phyloP scores from a whole-genome alignment of 1,140 invertebrate species.

The Bilobella aurantiaca region DNA sequence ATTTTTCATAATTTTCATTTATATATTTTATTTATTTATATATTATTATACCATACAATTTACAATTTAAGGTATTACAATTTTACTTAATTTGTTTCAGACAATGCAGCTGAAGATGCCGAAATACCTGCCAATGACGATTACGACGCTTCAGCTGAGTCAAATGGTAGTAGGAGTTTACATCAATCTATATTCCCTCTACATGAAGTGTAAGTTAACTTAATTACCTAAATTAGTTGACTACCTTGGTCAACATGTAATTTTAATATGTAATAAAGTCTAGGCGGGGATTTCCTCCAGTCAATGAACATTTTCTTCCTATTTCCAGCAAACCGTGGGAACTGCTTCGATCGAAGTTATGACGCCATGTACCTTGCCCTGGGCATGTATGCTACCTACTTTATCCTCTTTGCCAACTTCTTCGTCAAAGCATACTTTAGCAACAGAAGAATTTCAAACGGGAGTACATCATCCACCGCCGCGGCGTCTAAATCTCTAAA shows the following conservation, averaged over 20 bases:
- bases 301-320: neutral
- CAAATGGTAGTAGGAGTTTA: conserved; percentile 44
- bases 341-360: conserved; percentile 70
- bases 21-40: too few relatives aligned
- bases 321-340: conserved; percentile 45
- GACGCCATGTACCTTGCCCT: conserved; percentile 79
- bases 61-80: too few relatives aligned
- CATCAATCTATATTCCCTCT: conserved; percentile 25
- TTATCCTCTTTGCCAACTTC: conserved; percentile 77
- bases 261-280: too few relatives aligned
- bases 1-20: too few relatives aligned
- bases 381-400: conserved; percentile 89
- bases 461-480: neutral
- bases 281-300: too few relatives aligned
- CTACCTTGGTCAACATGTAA: neutral
- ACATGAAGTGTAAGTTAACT: conserved; percentile 9
- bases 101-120: conserved; percentile 11
- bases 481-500: neutral
- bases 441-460: neutral
- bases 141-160: conserved; percentile 45
- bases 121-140: conserved; percentile 41
- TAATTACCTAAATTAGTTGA: too few relatives aligned
- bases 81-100: neutral
- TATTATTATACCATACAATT: too few relatives aligned
- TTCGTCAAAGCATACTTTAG: conserved; percentile 74